Evolutionary conservation across 1,140 invertebrate species (phyloP), one percentile per base, ranked within the genome.

Genomic region (Heliconius hermathena): DNA sequence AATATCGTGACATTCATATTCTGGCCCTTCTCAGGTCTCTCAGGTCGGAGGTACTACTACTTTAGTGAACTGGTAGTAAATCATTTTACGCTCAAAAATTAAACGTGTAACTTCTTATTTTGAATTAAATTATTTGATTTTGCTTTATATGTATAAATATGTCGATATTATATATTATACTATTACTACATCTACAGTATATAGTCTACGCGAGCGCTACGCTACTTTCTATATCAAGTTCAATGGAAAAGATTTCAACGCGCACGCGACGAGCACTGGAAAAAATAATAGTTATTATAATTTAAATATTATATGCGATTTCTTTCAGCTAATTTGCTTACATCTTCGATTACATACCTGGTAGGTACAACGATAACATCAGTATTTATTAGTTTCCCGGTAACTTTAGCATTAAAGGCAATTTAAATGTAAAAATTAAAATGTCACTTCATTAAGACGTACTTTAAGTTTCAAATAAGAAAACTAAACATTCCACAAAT

Each of bases 171-270:
- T 9, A 20, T 57, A 57, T 22, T 57, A 57, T 9, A 57, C 6
- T 57, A 22, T 22, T 20, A 57, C n/a, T 57, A 57, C 49, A 20
- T 20, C 16, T 52, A 52, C 16, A 52, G 18, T 16, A 52, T 4
- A 18, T 2, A 29, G 60, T 66, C 60, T 66, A 66, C 60, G 60
- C 60, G 26, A 66, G 26, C 8, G 60, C 60, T 66, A 66, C 60
- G 60, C 11, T 60, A 11, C n/a, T 66, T 66, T 22, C n/a, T 9
- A 9, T 66, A 66, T 11, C 11, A 66, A 70, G 38, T 33, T 4
- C 66, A 22, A 41, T 54, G 52, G 38, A 70, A 77, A 83, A 83
- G 82, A 83, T 66, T 60, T 83, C 79, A 83, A 83, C 82, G 81
- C 81, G 81, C 78, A 71, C 79, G 49, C 73, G 75, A 60, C 76